Base-by-base conservation (phyloP, 53 echinoderm and acorn worm genomes). In the Glandiceps talaboti region DNA sequence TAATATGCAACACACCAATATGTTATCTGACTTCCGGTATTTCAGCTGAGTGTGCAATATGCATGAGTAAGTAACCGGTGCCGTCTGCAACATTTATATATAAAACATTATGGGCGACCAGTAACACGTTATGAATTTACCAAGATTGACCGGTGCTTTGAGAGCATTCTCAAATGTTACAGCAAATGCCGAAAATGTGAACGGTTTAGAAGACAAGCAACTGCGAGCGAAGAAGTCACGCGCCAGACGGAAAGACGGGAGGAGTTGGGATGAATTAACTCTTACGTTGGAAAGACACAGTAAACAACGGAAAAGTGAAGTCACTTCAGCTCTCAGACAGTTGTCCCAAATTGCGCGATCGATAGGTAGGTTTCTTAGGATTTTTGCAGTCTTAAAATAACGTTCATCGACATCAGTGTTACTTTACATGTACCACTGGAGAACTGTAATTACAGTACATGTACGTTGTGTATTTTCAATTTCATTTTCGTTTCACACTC, bases 101-200 rank as follows among this genome's bases (percentile, higher is more conserved):
- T n/a, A n/a, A n/a, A n/a, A n/a, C n/a, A n/a, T n/a, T n/a, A n/a
- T n/a, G n/a, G n/a, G n/a, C n/a, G n/a, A n/a, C n/a, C n/a, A n/a
- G n/a, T n/a, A n/a, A n/a, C n/a, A n/a, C n/a, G 30, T 79, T 45
- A 82, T 82, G 96, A 30, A 87, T 1, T 84, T 90, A 12, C 96
- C 93, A 32, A 82, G 96, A 45, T 82, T 97, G 26, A 93, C 97
- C 30, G 87, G 82, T 75, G 87, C 97, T 32, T 80, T 97, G 27
- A 86, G 97, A 29, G 91, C 86, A 0, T 97, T 89, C 31, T 88
- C 93, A 14, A 80, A 77, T 75, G 97, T 97, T 10, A 93, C 97
- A 1, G 89, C 89, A 20, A 45, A 20, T 27, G 83, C 83, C 6
- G 32, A 80, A 14, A 82, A 73, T 27, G 31, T 29, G 6, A 73